A percentile compares a stretch with the other conserved stretches of the same genome.
Evolutionary conservation across 2,797 vertebrate genomes (phyloP).

Genomic region (Enteromius afrohamiltoni): DNA sequence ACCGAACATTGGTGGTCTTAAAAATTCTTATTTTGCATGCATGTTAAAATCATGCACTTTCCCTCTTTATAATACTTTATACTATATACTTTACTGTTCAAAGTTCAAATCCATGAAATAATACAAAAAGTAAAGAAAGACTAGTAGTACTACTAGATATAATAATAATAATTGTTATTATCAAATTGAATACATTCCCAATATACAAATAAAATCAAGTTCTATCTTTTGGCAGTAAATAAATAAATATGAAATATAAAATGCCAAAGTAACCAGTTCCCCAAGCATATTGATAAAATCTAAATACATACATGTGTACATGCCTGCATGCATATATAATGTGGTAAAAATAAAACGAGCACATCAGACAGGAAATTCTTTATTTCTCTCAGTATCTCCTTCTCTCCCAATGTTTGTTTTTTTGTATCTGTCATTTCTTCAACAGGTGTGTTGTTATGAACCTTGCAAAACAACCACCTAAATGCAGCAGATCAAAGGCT

Average conservation of each 20-base stretch:
- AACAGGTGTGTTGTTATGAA: not conserved
- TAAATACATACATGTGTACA: not conserved
- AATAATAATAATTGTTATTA: not conserved
- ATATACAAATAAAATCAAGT: not conserved
- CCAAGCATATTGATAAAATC: not conserved
- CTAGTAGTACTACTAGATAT: no score
- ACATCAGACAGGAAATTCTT: not conserved
- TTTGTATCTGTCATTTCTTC: not conserved
- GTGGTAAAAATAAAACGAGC: no score
- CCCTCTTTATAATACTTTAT: not conserved
- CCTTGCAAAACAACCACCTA: not conserved
- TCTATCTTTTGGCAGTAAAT: not conserved
- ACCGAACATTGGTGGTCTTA: not conserved
- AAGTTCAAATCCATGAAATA: not conserved
- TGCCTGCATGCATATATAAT: no score
- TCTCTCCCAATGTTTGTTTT: not conserved
- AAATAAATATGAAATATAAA: not conserved
- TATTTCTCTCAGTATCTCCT: no score
- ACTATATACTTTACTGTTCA: no score
- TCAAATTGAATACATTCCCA: not conserved
- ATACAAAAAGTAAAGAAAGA: not conserved
- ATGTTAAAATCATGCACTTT: not conserved
- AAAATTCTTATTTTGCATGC: not conserved
- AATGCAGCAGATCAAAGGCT: no score
- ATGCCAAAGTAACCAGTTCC: not conserved